Evolutionary conservation across 1,140 invertebrate genomes (phyloP).

Genomic region (Eulimnadia texana): DNA sequence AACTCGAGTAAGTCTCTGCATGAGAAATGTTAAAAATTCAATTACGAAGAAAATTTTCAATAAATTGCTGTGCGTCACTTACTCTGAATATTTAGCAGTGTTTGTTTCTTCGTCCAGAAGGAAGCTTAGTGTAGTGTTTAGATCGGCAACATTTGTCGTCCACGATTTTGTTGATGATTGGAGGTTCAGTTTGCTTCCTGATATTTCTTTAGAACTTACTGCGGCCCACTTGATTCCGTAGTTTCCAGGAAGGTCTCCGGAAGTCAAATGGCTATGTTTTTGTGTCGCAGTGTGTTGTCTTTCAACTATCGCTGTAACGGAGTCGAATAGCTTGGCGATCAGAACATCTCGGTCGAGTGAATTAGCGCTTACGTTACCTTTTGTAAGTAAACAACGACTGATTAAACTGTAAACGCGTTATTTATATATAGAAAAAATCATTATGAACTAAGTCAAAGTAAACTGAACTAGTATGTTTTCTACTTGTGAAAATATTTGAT

Average conservation of each 20-base stretch:
- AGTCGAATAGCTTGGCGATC: too few relatives aligned
- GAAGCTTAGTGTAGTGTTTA: background rate
- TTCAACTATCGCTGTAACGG: background rate
- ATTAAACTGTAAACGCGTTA: too few relatives aligned
- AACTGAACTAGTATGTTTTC: too few relatives aligned
- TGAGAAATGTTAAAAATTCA: background rate
- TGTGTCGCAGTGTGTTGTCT: background rate
- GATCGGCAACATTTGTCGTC: background rate
- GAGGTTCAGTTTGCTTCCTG: background rate
- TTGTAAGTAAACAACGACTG: too few relatives aligned
- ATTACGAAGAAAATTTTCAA: too few relatives aligned
- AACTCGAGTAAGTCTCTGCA: background rate
- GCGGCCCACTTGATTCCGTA: background rate
- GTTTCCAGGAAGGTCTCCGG: background rate
- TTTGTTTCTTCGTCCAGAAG: background rate
- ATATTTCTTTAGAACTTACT: background rate
- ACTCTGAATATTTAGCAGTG: too few relatives aligned
- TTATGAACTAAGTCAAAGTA: too few relatives aligned
- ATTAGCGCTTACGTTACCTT: too few relatives aligned
- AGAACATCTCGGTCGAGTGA: too few relatives aligned
- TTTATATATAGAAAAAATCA: too few relatives aligned
- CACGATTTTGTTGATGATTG: background rate
- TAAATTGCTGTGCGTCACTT: too few relatives aligned
- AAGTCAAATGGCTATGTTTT: background rate
- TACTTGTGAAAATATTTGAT: too few relatives aligned